Evolutionary conservation across 1,140 invertebrate genomes (phyloP).

Genomic region (Ganaspis sp.): DNA sequence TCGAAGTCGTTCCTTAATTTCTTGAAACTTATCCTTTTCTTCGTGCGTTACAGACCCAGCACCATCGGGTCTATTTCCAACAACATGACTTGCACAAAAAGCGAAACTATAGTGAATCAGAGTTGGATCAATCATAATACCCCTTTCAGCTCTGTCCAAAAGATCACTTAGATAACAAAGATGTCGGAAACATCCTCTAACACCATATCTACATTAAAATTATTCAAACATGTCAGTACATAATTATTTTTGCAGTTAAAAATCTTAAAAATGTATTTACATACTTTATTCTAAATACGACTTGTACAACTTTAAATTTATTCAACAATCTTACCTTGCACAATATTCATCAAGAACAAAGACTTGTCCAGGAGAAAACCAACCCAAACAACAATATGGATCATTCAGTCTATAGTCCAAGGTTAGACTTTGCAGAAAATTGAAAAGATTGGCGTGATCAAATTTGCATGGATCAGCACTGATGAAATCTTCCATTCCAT

Average conservation of each 20-base stretch:
- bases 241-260: too few species aligned
- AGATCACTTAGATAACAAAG: constrained; percentile 97
- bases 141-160: constrained; percentile 95
- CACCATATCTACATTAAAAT: constrained; percentile 85
- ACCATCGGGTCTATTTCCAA: constrained; percentile 96
- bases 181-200: constrained; percentile 97
- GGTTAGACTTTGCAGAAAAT: constrained; percentile 92
- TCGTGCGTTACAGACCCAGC: constrained; percentile 98
- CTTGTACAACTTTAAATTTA: neutral
- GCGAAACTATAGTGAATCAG: constrained; percentile 99
- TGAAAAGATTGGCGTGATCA: constrained; percentile 95
- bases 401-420: constrained; percentile 97
- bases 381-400: constrained; percentile 98
- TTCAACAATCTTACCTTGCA: constrained; percentile 80
- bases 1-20: constrained; percentile 96
- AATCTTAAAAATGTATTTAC: constrained; percentile 9
- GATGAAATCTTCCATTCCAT: constrained; percentile 99
- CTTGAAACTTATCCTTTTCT: constrained; percentile 98
- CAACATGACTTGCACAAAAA: constrained; percentile 98
- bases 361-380: constrained; percentile 99
- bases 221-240: too few species aligned
- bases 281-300: constrained; percentile 21
- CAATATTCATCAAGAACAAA: constrained; percentile 99
- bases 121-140: constrained; percentile 97
- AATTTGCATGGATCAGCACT: constrained; percentile 98